A percentile compares a stretch with the other conserved stretches of the same genome.
phyloP scores from a whole-genome alignment of 2,797 vertebrate genomes.

The Scyliorhinus canicula region DNA sequence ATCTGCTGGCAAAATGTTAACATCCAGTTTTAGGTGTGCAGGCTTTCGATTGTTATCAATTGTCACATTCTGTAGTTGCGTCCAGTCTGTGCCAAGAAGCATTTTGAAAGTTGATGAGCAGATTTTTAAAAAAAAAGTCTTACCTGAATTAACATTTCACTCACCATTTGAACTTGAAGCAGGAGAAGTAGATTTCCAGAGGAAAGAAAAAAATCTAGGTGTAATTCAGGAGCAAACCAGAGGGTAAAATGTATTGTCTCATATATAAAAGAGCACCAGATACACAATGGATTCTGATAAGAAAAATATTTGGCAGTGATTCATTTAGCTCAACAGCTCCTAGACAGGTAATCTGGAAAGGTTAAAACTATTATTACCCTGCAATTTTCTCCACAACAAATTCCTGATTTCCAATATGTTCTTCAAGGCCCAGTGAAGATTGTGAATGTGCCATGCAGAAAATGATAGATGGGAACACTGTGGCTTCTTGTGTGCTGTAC shows the following conservation, averaged over 20 bases:
- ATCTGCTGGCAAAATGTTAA: neutral
- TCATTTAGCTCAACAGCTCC: neutral
- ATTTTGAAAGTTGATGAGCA: neutral
- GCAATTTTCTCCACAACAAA: neutral
- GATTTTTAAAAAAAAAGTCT: neutral
- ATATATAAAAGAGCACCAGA: neutral
- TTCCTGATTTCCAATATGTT: neutral
- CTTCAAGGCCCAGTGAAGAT: neutral
- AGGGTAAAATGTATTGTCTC: neutral
- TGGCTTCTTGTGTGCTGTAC: neutral
- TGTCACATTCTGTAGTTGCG: neutral
- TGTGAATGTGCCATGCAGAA: neutral
- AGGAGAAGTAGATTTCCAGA: neutral
- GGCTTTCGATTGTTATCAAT: neutral
- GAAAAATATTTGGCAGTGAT: neutral
- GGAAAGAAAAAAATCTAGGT: neutral
- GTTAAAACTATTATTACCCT: neutral
- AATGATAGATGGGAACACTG: neutral
- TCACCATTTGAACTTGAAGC: neutral
- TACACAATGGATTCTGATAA: neutral
- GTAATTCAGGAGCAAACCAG: neutral
- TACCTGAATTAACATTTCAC: neutral
- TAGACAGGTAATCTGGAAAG: neutral
- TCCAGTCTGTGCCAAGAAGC: neutral
- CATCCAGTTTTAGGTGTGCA: neutral